Conservation (phyloP, 2,888 invertebrate genomes). For the Xestia sexstrigata region DNA sequence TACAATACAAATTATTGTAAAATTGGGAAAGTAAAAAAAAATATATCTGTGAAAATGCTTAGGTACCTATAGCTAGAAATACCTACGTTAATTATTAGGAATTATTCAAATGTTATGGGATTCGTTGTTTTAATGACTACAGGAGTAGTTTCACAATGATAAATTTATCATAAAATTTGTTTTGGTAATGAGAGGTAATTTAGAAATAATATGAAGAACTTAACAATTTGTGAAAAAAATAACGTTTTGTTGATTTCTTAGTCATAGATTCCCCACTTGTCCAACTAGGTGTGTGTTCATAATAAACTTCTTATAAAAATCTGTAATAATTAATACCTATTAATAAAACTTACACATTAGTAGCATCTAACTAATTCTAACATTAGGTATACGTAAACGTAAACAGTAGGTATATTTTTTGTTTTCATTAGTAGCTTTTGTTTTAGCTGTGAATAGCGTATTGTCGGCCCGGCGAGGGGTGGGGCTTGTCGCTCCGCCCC, state of each 20-base stretch:
- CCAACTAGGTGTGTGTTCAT: neutral
- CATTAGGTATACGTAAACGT: slow-evolving; percentile 52
- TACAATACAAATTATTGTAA: no score
- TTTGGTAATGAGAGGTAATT: neutral
- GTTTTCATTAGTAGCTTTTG: slow-evolving; percentile 65
- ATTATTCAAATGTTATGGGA: neutral
- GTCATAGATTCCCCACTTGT: no score
- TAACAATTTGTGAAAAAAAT: neutral
- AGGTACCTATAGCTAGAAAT: neutral
- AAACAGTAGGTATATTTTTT: slow-evolving; percentile 63
- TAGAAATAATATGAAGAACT: neutral
- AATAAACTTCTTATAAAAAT: neutral
- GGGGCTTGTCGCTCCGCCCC: slow-evolving; percentile 83
- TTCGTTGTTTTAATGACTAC: no score
- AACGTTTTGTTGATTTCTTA: neutral
- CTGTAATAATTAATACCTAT: neutral
- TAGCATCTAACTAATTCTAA: slow-evolving; percentile 11
- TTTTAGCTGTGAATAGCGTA: slow-evolving; percentile 66
- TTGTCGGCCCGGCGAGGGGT: slow-evolving; percentile 71
- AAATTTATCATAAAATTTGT: neutral
- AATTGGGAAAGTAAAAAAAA: neutral
- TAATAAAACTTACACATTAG: neutral
- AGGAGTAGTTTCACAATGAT: neutral
- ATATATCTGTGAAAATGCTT: neutral
- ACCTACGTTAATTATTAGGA: neutral